Evolutionary conservation across 1,140 invertebrate genomes (phyloP).

Genomic region (Drosophila watanabei): DNA sequence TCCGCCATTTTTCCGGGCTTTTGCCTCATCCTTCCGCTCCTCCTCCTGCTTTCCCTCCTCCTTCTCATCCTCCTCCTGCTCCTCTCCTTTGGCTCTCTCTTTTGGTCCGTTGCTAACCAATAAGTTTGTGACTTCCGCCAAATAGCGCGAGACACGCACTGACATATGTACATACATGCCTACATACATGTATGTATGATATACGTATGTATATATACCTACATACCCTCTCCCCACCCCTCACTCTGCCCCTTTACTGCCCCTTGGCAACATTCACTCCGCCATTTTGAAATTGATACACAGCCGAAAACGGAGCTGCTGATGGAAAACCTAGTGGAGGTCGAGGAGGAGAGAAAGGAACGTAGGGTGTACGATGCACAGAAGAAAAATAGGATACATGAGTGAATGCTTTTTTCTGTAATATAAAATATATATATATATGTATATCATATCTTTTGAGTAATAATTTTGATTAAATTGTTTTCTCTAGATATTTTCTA

Average conservation of each 20-base stretch:
- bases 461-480: no score
- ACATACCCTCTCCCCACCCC: not conserved
- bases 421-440: not conserved
- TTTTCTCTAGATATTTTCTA: no score
- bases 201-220: not conserved
- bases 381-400: not conserved
- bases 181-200: slow-evolving; percentile 7
- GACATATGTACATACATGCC: slow-evolving; percentile 29
- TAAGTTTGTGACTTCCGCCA: slow-evolving; percentile 76
- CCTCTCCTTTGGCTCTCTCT: slow-evolving; percentile 12
- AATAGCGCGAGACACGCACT: slow-evolving; percentile 71
- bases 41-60: not conserved
- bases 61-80: not conserved
- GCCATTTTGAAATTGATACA: slow-evolving; percentile 68
- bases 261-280: slow-evolving; percentile 51
- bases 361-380: not conserved
- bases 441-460: no score
- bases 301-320: slow-evolving; percentile 35
- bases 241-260: not conserved
- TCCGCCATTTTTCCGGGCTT: slow-evolving; percentile 66
- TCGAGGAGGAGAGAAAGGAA: not conserved
- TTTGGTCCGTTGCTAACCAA: slow-evolving; percentile 71
- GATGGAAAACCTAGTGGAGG: slow-evolving; percentile 14
- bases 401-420: not conserved
- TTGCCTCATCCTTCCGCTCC: not conserved